Base-by-base conservation (phyloP, 2,113 vertebrate species). In the Macquaria ambigua region DNA sequence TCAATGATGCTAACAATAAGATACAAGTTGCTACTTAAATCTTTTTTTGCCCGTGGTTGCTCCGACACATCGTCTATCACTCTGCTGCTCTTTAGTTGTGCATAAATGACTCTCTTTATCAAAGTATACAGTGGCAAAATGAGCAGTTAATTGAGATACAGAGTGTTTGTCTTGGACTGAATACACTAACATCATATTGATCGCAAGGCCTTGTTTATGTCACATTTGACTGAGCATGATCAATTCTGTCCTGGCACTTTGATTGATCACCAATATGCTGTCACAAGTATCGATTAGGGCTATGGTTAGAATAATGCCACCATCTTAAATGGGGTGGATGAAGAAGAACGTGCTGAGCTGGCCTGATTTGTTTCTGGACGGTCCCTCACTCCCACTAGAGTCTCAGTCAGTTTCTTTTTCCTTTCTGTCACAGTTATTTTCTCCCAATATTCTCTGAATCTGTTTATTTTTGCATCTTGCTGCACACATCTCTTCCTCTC, bases 241-340 rank as follows among this genome's bases (percentile, higher is more conserved):
- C 95, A 93, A 95, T 95, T 84, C 83, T 71, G 91, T 87, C 93
- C 89, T 89, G 91, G 88, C 91, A 91, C 89, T 90, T 92, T 95
- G 94, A 96, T 94, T 93, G 94, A 96, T 96, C 94, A 93, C 94
- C 94, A 87, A 93, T 94, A 90, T 64, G 77, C 89, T 82, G 91
- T 95, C 92, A 92, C 89, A 50, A 34, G 63, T 91, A 95, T 95
- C 73, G 94, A 95, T 84, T 66, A 68, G 56, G 64, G 76, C 90
- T 81, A 92, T 81, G 93, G 89, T 93, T 93, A 91, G 94, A 95
- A 93, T 94, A 94, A 93, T 92, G 88, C 87, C 89, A 77, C 87
- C 83, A 75, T 89, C 81, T 85, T 92, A 89, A 93, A 83, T 83
- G 83, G 86, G 23, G 20, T 82, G 83, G 81, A 85, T 83, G 82